These are phyloP conservation scores for Rallus crepitans DNA, from an alignment of 2,797 vertebrate species.

Conservation along the genomic window DNA sequence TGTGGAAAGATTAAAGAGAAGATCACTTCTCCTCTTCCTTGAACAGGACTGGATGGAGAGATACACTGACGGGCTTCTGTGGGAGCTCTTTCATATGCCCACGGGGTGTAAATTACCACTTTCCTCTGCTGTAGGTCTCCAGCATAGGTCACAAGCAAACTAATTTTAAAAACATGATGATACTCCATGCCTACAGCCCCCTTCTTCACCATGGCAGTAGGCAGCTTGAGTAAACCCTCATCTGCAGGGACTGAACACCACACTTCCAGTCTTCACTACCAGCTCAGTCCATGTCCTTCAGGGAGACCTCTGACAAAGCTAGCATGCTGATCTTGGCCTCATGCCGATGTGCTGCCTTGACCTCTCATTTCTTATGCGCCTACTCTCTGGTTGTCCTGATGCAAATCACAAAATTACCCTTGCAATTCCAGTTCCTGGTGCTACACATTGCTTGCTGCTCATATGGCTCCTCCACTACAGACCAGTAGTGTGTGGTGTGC, in stretches of 20 bases:
- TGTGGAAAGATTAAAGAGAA: background rate
- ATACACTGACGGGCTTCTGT: background rate
- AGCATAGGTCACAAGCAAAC: background rate
- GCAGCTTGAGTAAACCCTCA: background rate
- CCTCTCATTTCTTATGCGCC: background rate
- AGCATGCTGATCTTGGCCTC: background rate
- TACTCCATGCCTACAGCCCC: background rate
- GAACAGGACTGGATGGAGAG: background rate
- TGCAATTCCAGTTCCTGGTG: background rate
- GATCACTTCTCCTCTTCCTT: background rate
- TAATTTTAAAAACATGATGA: background rate
- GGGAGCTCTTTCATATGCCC: background rate
- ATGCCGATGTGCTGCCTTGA: fast-evolving
- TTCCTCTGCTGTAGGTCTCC: background rate
- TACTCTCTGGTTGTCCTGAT: background rate
- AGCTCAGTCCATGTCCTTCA: background rate
- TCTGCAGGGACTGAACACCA: background rate
- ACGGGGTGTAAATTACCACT: background rate
- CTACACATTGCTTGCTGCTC: background rate
- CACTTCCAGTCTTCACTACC: background rate
- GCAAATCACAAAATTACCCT: background rate
- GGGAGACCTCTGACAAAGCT: background rate
- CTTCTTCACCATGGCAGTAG: background rate
- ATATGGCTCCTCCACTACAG: background rate
- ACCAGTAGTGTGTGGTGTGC: background rate